Evolutionary conservation across 53 echinoderm and acorn worm genomes (phyloP).

Genomic region (Zoroaster sp.): DNA sequence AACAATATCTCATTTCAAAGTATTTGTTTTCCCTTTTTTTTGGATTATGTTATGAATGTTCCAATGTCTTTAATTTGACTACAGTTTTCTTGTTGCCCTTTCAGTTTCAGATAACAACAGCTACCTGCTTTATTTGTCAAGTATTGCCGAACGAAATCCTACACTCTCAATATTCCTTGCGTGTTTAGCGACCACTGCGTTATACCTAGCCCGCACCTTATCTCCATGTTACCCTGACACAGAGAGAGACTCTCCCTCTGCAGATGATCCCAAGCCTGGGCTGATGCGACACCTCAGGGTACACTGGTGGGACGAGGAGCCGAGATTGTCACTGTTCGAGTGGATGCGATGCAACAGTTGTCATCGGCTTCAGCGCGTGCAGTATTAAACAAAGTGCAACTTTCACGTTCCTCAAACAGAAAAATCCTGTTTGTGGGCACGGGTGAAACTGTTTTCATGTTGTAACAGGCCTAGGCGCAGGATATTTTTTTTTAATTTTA

Average conservation of each 20-base stretch:
- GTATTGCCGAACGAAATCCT: background rate
- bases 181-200: background rate
- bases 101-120: background rate
- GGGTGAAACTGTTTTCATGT: too few relatives aligned
- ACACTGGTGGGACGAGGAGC: conserved; percentile 25
- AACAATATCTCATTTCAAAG: too few relatives aligned
- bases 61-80: background rate
- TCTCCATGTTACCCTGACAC: background rate
- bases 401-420: too few relatives aligned
- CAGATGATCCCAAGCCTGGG: background rate
- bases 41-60: background rate
- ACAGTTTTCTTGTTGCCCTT: background rate
- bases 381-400: too few relatives aligned
- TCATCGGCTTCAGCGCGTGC: background rate
- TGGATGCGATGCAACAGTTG: conserved; percentile 26
- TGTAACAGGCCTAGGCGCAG: too few relatives aligned
- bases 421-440: too few relatives aligned
- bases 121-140: background rate
- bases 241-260: background rate
- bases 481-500: too few relatives aligned
- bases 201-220: background rate
- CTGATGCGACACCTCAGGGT: background rate
- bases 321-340: background rate
- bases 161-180: background rate
- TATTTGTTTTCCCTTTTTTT: background rate